Conservation (phyloP, 2,797 vertebrate genomes). For the Rallus crepitans region DNA sequence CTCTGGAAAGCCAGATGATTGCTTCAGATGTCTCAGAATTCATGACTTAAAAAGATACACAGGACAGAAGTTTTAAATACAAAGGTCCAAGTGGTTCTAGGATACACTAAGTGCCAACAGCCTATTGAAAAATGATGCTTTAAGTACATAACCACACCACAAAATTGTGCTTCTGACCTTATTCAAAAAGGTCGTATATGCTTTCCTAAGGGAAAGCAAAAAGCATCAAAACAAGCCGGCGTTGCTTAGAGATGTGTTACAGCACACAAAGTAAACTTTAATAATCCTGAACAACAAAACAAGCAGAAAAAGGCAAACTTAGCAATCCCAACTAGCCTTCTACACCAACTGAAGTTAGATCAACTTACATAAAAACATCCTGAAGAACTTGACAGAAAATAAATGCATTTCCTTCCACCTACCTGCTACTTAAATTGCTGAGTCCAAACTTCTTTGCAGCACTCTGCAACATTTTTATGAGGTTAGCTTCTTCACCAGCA, state of each 20-base stretch:
- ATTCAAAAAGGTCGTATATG: neutral
- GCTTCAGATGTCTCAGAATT: neutral
- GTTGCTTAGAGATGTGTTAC: neutral
- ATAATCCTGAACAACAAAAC: neutral
- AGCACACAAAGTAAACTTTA: neutral
- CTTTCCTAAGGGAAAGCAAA: neutral
- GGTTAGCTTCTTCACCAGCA: constrained; percentile 80
- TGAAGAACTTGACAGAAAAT: neutral
- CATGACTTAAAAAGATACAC: neutral
- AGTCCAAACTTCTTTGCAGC: constrained; percentile 91
- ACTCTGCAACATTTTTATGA: constrained; percentile 90
- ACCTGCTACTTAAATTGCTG: constrained; percentile 89
- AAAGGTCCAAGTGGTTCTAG: neutral
- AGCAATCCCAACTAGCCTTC: neutral
- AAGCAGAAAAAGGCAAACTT: neutral
- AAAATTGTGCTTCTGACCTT: neutral
- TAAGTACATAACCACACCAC: neutral
- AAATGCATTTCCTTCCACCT: constrained; percentile 43
- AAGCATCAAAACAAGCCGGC: neutral
- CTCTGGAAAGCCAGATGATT: neutral
- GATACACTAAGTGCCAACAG: neutral
- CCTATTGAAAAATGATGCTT: neutral
- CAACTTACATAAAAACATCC: neutral
- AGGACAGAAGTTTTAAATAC: neutral
- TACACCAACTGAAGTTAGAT: neutral